Conservation (phyloP, 1,140 invertebrate species). For the Littorina saxatilis region DNA sequence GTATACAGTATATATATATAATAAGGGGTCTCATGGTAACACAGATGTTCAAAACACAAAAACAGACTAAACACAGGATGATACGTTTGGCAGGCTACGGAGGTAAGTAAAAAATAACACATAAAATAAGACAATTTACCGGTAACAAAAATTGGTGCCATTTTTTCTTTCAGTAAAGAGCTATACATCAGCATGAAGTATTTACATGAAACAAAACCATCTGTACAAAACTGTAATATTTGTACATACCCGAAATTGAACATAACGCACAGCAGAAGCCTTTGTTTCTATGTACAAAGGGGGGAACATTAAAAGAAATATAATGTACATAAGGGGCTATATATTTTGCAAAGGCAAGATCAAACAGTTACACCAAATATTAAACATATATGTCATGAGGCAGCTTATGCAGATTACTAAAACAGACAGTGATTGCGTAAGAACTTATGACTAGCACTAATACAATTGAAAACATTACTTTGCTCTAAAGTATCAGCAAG, state of each 20-base stretch:
- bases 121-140: neutral
- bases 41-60: neutral
- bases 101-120: too few species aligned
- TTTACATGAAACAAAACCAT: slow-evolving; percentile 16
- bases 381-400: too few species aligned
- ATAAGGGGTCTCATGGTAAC: neutral
- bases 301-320: too few species aligned
- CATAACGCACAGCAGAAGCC: too few species aligned
- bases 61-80: neutral
- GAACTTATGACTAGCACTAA: neutral
- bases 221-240: too few species aligned
- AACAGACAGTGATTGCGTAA: neutral
- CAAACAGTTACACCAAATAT: too few species aligned
- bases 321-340: too few species aligned
- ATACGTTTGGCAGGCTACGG: neutral
- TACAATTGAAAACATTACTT: neutral
- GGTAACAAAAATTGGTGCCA: slow-evolving; percentile 3
- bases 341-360: too few species aligned
- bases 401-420: too few species aligned
- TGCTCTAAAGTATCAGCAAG: neutral
- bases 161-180: slow-evolving; percentile 4
- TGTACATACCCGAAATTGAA: too few species aligned
- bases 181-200: slow-evolving; percentile 8
- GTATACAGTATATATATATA: too few species aligned
- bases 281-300: too few species aligned